Evolutionary conservation across 1,140 invertebrate genomes (phyloP).

Genomic region (Ruditapes philippinarum): DNA sequence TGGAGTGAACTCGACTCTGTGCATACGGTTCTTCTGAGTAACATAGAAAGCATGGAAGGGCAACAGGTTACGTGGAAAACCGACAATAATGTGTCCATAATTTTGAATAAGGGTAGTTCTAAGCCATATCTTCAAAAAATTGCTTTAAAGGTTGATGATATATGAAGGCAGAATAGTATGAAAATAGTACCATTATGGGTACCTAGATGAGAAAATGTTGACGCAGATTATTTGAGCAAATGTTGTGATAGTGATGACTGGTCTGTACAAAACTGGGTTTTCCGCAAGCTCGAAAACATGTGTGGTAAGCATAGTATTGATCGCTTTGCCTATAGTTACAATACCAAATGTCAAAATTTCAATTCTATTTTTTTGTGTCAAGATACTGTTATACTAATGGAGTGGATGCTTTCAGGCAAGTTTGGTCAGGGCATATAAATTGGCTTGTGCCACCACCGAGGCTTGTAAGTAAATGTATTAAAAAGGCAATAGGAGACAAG

Average conservation of each 20-base stretch:
- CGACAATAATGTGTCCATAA: slow-evolving; percentile 53
- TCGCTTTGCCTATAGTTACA: slow-evolving; percentile 3
- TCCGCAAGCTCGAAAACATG: neutral
- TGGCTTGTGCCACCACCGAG: slow-evolving; percentile 11
- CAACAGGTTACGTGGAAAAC: neutral
- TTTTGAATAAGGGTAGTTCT: slow-evolving; percentile 1
- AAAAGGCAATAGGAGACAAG: neutral
- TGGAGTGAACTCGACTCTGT: neutral
- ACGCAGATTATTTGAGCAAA: slow-evolving; percentile 50
- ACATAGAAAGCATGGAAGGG: neutral
- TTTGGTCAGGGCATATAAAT: neutral
- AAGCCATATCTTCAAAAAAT: neutral
- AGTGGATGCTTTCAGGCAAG: neutral
- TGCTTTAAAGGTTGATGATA: neutral
- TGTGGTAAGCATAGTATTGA: neutral
- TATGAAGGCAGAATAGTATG: slow-evolving; percentile 9
- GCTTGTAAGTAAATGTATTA: neutral
- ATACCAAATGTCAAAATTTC: neutral
- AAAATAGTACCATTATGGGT: neutral
- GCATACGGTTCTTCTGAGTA: neutral
- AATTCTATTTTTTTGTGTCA: slow-evolving; percentile 29
- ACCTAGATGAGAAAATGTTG: neutral
- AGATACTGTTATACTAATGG: neutral
- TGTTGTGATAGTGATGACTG: slow-evolving; percentile 19
- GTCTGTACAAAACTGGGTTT: neutral